Evolutionary conservation across 2,113 vertebrate species (phyloP).

Genomic region (Sardina pilchardus): DNA sequence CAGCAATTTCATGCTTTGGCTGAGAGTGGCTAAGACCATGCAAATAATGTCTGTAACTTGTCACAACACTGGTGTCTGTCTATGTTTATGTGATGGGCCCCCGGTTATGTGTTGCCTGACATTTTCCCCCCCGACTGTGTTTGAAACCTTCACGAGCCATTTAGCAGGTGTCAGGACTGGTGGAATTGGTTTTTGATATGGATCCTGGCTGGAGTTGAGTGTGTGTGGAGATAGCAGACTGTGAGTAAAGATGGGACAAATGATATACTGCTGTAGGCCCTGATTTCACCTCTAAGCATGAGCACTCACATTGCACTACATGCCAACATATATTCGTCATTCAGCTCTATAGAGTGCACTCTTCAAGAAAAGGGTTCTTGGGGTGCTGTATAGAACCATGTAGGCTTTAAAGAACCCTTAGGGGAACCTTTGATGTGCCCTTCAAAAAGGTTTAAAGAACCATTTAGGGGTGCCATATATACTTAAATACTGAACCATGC

Average conservation of each 20-base stretch:
- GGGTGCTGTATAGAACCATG: too few relatives aligned
- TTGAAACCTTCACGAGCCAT: constrained; percentile 14
- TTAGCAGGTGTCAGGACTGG: neutral
- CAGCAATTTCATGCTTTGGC: neutral
- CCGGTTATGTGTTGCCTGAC: neutral
- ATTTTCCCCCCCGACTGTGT: neutral
- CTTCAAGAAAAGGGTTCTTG: too few relatives aligned
- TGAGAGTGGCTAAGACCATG: neutral
- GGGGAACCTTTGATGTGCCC: too few relatives aligned
- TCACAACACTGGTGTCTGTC: neutral
- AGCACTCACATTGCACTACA: neutral
- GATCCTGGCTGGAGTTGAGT: neutral
- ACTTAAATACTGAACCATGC: too few relatives aligned
- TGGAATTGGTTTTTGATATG: constrained; percentile 14
- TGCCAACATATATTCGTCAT: neutral
- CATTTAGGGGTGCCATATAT: too few relatives aligned
- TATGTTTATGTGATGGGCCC: neutral
- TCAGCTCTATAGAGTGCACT: neutral
- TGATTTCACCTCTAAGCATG: neutral
- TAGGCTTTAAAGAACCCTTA: too few relatives aligned
- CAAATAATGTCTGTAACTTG: constrained; percentile 16
- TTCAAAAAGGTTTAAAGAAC: too few relatives aligned
- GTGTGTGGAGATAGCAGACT: neutral
- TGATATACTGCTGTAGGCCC: neutral
- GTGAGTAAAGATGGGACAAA: neutral